Base-by-base conservation (phyloP, 2,888 invertebrate genomes). In the Trissolcus japonicus region DNA sequence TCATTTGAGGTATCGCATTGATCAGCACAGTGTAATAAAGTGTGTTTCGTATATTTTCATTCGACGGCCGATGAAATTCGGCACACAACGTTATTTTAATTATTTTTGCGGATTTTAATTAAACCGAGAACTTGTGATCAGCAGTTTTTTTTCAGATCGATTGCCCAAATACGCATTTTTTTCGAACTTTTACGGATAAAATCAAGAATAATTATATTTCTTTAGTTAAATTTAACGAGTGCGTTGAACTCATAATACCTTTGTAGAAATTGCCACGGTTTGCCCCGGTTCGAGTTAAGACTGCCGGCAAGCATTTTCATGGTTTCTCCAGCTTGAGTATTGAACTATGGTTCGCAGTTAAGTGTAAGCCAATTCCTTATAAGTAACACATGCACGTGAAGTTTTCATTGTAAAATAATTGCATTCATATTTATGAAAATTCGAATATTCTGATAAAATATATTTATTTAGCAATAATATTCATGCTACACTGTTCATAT, bases 171-270 rank as follows among this genome's bases (percentile, higher is more conserved):
- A 9, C 11, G 11, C 35, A 7, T 35, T 35, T 35, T 35, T 7
- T 25, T 25, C 25, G 25, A 4, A 2, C 35, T 35, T 35, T 35
- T 35, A 35, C 1, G 7, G 35, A 63, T n/a, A 63, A 56, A 57
- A 40, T 63, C 53, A 25, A 53, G 35, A 71, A 71, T 62, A 72
- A 72, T 71, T 67, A 59, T 72, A 63, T 67, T 72, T 55, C 62
- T 67, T 55, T n/a, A 17, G 19, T 57, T 62, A 19, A 69, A 53
- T 46, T 21, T 35, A 14, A 13, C 25, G 29, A 35, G 78, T 66
- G 71, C 78, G 55, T 75, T 71, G 78, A 78, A 78, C 78, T 72
- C 67, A 71, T 75, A 75, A 78, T 75, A 55, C 78, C 59, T 55
- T 71, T 74, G 67, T 59, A 71, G 78, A 69, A 78, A 78, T 78